These are phyloP conservation scores for Gallinago undulata DNA, from an alignment of 2,113 vertebrate genomes.

Conservation along the genomic window DNA sequence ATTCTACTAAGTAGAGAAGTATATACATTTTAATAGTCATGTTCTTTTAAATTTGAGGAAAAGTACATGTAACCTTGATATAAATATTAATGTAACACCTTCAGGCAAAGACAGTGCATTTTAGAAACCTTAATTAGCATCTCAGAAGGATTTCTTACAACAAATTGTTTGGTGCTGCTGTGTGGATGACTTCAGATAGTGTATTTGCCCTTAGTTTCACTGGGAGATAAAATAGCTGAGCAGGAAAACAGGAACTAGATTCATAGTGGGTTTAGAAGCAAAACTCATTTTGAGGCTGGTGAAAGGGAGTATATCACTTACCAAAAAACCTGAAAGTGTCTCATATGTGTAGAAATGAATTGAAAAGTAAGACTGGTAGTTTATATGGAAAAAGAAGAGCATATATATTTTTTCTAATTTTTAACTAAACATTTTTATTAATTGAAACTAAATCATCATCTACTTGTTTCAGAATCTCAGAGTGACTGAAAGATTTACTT, in stretches of 20 bases:
- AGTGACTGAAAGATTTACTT: neutral
- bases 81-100: slow-evolving; percentile 34
- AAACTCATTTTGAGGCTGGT: neutral
- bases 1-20: neutral
- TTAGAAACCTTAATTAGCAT: neutral
- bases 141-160: neutral
- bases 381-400: neutral
- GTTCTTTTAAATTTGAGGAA: neutral
- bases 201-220: neutral
- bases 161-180: neutral
- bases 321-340: neutral
- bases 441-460: neutral
- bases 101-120: neutral
- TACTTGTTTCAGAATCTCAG: neutral
- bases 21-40: neutral
- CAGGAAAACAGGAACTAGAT: neutral
- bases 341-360: neutral
- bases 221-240: neutral
- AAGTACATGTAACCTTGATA: neutral
- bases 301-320: neutral
- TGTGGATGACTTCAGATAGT: neutral
- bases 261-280: neutral
- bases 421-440: neutral
- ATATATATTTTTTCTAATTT: neutral
- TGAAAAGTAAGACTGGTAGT: neutral